Base-by-base conservation (phyloP, 2,113 vertebrate species). In the Pholis gunnellus region DNA sequence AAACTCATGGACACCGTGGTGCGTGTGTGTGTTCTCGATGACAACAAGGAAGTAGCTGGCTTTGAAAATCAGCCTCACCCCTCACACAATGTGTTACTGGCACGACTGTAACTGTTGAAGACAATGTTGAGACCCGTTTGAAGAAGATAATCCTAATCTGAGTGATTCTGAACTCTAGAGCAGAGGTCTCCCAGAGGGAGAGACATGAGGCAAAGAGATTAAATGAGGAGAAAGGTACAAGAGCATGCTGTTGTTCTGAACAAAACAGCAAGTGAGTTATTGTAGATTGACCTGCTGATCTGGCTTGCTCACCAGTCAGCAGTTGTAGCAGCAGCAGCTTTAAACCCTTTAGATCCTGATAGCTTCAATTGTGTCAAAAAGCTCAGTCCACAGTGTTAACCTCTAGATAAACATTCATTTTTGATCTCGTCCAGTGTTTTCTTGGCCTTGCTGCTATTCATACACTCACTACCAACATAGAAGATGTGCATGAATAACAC, bases 1-100 rank as follows among this genome's bases (percentile, higher is more conserved):
- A 89, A 87, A 87, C 79, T 75, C 27, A n/a, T 40, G 72, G 52
- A 56, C 15, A 52, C 31, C 1, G 10, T 11, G 3, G 34, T 34
- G 34, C 6, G 34, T 34, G 34, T 34, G 34, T 3, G 34, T 73
- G 48, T 59, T 22, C 13, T 10, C 11, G 1, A 48, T 36, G 10
- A 27, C 42, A 29, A n/a, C 18, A 46, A 56, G 36, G 60, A 59
- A 1, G 8, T 25, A 25, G 48, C 42, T 14, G 46, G 48, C 13
- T 50, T 50, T 50, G 18, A 50, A 20, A 50, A 50, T 7, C 48
- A 7, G 48, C 48, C 48, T 50, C 15, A 48, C 5, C 48, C 18
- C 2, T 50, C 5, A 50, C 38, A 40, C 38, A 40, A 40, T 9
- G 38, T 40, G 38, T 40, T 40, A 40, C 9, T 1, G 38, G 7